Base-by-base conservation (phyloP, 2,113 vertebrate species). In the Albula goreensis region DNA sequence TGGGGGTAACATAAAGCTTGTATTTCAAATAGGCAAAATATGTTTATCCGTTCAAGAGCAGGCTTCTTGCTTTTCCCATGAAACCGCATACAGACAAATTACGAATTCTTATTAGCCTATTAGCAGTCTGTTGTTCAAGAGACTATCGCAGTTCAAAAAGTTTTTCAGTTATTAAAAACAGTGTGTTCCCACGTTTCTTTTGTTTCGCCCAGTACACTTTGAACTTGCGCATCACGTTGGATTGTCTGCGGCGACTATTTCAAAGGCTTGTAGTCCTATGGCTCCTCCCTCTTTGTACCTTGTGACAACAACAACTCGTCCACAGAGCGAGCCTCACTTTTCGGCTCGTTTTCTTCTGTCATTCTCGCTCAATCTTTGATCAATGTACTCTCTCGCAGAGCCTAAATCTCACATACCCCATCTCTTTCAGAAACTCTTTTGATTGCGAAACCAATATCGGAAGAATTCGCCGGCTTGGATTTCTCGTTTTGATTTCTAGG, bases 231-330 rank as follows among this genome's bases (percentile, higher is more conserved):
- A 90, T 89, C 88, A 86, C 85, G 74, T 85, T 87, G 84, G 3
- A 81, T 80, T 82, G 84, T 57, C 83, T 92, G 94, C 94, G 94
- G 93, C 95, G 92, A 93, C 94, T 91, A 96, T 95, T 97, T 97
- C 96, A 96, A 95, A 96, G 96, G 95, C 91, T 95, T 93, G 94
- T 96, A 94, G 97, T 97, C 96, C 96, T 95, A 92, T 96, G 95
- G 97, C 97, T 98, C 98, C 98, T 94, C 98, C 95, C 97, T 93
- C 96, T 94, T 90, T 93, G 96, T 93, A 95, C 97, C 97, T 96
- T 97, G 97, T 98, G 97, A 99, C 98, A 98, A 99, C 97, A 98
- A 98, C 97, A 98, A 97, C 96, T 96, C 97, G 97, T 96, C 96
- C 96, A 95, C 95, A 95, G 95, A 96, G 96, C 96, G 92, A 93